Conservation (phyloP, 2,113 vertebrate genomes). For the Alethe diademata region DNA sequence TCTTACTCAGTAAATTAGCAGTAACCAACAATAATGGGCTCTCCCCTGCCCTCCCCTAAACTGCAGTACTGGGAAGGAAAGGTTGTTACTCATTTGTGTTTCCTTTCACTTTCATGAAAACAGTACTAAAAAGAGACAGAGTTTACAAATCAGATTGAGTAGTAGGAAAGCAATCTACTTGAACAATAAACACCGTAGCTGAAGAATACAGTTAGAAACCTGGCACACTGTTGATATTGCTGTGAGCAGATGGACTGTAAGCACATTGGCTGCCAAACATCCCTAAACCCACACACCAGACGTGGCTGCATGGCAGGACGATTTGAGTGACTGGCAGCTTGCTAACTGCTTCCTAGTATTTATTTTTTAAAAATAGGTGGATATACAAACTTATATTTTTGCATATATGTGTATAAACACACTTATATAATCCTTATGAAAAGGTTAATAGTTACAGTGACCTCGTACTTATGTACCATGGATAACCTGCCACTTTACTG, state of each 20-base stretch:
- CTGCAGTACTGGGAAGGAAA: not conserved
- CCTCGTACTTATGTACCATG: accelerated
- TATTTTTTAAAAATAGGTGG: not conserved
- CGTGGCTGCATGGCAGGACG: not conserved
- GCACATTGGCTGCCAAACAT: not conserved
- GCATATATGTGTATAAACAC: not conserved
- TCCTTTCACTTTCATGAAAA: not conserved
- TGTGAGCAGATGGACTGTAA: slow-evolving; percentile 47
- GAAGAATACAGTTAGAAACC: slow-evolving; percentile 34
- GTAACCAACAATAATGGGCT: not conserved
- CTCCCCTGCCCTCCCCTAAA: not conserved
- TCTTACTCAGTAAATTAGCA: not conserved
- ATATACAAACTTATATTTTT: not conserved
- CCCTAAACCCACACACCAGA: not conserved
- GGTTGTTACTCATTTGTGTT: not conserved
- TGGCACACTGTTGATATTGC: not conserved
- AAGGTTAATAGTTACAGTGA: not conserved
- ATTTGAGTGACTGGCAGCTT: not conserved
- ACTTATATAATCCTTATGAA: not conserved
- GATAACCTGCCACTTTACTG: not conserved
- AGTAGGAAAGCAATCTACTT: slow-evolving; percentile 23
- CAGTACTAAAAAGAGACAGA: not conserved
- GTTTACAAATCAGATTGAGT: slow-evolving; percentile 48
- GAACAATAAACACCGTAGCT: slow-evolving; percentile 14
- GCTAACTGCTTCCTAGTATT: not conserved